Conservation (phyloP, 2,888 invertebrate genomes). For the Venustoraphidia nigricollis region DNA sequence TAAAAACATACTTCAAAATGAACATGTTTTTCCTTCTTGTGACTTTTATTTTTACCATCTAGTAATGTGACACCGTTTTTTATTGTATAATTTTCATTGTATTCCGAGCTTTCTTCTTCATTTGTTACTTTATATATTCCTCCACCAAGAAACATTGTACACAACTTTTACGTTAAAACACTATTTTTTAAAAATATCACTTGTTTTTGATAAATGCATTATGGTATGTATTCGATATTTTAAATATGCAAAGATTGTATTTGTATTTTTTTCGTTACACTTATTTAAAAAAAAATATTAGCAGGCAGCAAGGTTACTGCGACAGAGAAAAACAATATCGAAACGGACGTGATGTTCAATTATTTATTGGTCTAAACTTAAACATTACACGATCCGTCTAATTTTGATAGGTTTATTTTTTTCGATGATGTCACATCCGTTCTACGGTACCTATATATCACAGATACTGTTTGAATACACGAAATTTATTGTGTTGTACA, state of each 20-base stretch:
- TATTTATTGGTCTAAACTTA: no score
- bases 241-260: slow-evolving; percentile 6
- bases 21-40: slow-evolving; percentile 22
- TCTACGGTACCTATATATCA: no score
- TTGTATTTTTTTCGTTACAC: no score
- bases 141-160: slow-evolving; percentile 24
- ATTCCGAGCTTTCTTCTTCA: slow-evolving; percentile 9
- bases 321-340: no score
- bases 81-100: slow-evolving; percentile 8
- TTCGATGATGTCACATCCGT: no score
- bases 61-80: slow-evolving; percentile 9
- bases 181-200: slow-evolving; percentile 2
- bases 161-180: background rate
- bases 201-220: background rate
- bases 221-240: slow-evolving; percentile 7
- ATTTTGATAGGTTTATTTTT: no score
- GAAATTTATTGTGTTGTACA: no score
- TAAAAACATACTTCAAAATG: slow-evolving; percentile 23
- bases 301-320: no score
- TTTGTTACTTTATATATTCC: slow-evolving; percentile 19
- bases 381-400: no score
- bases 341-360: no score
- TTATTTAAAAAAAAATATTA: no score
- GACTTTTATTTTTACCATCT: slow-evolving; percentile 8
- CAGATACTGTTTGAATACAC: no score